phyloP scores from a whole-genome alignment of 2,797 vertebrate genomes.

The Helicolenus hilgendorfi region DNA sequence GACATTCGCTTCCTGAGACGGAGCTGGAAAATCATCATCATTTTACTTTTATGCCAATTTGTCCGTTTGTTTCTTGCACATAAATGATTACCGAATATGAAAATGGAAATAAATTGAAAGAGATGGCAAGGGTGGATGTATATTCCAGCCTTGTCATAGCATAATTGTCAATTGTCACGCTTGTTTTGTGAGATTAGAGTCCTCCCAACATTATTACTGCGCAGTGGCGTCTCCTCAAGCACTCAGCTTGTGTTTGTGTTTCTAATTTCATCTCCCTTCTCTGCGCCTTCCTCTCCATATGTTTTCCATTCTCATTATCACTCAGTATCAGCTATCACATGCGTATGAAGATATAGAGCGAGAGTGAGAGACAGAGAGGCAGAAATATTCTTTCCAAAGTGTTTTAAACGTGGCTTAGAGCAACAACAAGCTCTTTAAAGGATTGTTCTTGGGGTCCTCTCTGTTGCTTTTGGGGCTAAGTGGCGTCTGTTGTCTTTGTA shows the following conservation, averaged over 20 bases:
- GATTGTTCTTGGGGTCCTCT: neutral
- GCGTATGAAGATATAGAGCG: neutral
- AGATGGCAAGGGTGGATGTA: neutral
- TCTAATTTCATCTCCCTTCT: conserved; percentile 7
- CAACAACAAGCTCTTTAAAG: neutral
- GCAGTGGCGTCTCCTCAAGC: neutral
- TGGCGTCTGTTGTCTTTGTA: conserved; percentile 31
- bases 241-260: conserved; percentile 19
- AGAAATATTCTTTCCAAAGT: neutral
- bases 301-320: conserved; percentile 10
- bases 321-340: neutral
- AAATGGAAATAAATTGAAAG: neutral
- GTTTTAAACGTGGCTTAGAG: neutral
- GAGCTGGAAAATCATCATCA: neutral
- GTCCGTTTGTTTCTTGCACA: neutral
- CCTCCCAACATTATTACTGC: neutral
- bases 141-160: neutral
- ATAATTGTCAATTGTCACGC: neutral
- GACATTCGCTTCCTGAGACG: conserved; percentile 56
- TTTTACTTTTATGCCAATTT: neutral
- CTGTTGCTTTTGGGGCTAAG: neutral
- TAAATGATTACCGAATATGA: neutral
- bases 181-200: conserved; percentile 11
- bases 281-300: conserved; percentile 2
- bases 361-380: neutral